Conservation (phyloP, 2,888 invertebrate genomes). For the Esperia sulphurella region DNA sequence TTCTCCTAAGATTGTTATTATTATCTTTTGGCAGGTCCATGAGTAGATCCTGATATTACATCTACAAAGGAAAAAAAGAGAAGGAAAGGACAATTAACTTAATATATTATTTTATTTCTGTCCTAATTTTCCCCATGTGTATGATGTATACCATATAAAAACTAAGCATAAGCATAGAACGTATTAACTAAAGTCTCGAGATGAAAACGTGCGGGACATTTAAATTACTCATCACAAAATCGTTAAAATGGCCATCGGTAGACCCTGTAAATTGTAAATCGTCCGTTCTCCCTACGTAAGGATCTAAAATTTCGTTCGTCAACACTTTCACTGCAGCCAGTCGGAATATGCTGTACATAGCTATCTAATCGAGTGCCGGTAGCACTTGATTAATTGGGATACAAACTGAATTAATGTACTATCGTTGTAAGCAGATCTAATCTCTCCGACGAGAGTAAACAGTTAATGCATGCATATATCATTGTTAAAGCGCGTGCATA, state of each 20-base stretch:
- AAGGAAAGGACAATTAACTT: too few relatives aligned
- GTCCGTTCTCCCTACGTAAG: not conserved
- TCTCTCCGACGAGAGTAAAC: not conserved
- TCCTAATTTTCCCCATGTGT: not conserved
- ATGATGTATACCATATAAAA: too few relatives aligned
- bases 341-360: constrained; percentile 5
- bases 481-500: not conserved
- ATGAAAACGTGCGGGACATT: too few relatives aligned
- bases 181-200: too few relatives aligned
- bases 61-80: too few relatives aligned
- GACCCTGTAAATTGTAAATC: not conserved
- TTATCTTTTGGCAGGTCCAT: too few relatives aligned
- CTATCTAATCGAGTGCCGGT: constrained; percentile 10
- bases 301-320: not conserved
- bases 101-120: too few relatives aligned
- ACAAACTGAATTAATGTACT: constrained; percentile 12
- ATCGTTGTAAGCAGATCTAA: not conserved
- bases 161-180: too few relatives aligned
- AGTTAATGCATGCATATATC: not conserved
- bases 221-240: too few relatives aligned
- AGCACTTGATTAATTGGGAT: constrained; percentile 15
- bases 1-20: too few relatives aligned
- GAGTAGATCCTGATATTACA: too few relatives aligned
- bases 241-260: too few relatives aligned
- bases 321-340: constrained; percentile 9